These are phyloP conservation scores for Zapus hudsonius DNA, from an alignment of 2,113 vertebrate genomes.

Conservation along the genomic window DNA sequence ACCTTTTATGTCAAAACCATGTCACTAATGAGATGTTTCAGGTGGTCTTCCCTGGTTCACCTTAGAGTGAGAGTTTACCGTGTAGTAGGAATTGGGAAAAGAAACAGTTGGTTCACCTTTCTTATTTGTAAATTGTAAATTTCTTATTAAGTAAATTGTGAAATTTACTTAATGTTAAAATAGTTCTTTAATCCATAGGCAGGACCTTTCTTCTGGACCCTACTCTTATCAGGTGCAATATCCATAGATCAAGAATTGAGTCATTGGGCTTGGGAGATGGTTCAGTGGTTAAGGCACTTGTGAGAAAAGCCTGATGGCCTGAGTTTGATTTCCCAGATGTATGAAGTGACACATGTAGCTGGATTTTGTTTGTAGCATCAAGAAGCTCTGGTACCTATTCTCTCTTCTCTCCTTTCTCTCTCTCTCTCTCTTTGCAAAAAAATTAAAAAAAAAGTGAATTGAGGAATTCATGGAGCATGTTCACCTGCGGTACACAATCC, in stretches of 20 bases:
- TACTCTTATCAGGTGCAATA: neutral
- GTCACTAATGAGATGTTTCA: neutral
- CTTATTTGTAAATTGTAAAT: too few relatives aligned
- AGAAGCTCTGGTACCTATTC: too few relatives aligned
- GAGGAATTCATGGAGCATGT: neutral
- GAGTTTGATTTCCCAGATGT: too few relatives aligned
- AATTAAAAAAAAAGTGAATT: too few relatives aligned
- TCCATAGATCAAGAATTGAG: neutral
- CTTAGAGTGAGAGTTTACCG: neutral
- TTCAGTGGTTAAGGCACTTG: too few relatives aligned
- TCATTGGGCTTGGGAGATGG: too few relatives aligned
- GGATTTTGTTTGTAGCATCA: too few relatives aligned
- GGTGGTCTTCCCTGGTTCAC: constrained; percentile 5
- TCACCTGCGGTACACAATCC: neutral
- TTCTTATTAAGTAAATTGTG: too few relatives aligned
- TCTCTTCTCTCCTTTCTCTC: too few relatives aligned
- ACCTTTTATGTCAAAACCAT: neutral
- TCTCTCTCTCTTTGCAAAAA: too few relatives aligned
- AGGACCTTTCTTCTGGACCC: neutral
- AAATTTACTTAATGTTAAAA: neutral
- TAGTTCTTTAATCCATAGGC: neutral
- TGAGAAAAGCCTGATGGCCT: too few relatives aligned
- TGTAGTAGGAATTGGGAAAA: neutral
- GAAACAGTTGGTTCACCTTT: neutral
- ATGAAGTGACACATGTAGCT: too few relatives aligned